These are phyloP conservation scores for Oxyscelio sp. DNA, from an alignment of 2,888 invertebrate genomes.

Conservation along the genomic window DNA sequence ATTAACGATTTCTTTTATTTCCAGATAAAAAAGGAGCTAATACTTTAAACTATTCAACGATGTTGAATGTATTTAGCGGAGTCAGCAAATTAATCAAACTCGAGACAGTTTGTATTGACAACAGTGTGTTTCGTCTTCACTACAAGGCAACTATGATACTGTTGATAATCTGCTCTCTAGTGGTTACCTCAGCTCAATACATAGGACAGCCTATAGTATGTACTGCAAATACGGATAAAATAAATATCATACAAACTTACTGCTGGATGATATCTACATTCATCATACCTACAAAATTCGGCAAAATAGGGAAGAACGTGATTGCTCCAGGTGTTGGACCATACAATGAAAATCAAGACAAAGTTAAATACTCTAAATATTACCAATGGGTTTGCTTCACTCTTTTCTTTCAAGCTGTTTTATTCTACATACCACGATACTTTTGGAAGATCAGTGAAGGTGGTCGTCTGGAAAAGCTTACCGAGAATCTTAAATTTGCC, in stretches of 20 bases:
- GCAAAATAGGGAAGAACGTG: neutral
- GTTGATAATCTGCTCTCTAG: constrained; percentile 96
- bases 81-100: constrained; percentile 9
- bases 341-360: neutral
- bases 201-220: constrained; percentile 96
- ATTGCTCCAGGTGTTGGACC: neutral
- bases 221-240: no score
- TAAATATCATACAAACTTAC: constrained; percentile 97
- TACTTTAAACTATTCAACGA: no score
- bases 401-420: neutral
- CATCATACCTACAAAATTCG: constrained; percentile 92
- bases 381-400: neutral
- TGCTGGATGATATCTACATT: constrained; percentile 90
- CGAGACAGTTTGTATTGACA: constrained; percentile 94
- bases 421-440: neutral
- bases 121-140: constrained; percentile 97
- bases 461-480: neutral
- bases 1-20: no score
- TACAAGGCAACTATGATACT: constrained; percentile 97
- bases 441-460: neutral
- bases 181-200: constrained; percentile 97
- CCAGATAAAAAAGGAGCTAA: no score
- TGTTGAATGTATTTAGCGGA: constrained; percentile 11
- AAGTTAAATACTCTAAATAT: neutral
- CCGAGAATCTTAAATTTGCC: neutral